Evolutionary conservation across 37 sponge, comb jelly and placozoan species (phyloP).

Genomic region (Axinella damicornis): DNA sequence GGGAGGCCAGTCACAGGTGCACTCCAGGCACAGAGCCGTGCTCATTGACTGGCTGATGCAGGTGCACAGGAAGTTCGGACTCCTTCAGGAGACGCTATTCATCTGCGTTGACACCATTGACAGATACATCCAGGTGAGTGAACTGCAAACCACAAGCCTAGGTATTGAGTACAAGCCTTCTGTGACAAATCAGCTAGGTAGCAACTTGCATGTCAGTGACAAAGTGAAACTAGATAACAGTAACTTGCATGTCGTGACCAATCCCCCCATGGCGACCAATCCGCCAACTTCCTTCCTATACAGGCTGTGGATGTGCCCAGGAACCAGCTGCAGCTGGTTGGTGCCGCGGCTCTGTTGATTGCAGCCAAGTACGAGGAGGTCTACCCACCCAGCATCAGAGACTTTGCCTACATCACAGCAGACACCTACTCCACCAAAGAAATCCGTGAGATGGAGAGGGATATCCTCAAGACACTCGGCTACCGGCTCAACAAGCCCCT

Average conservation of each 20-base stretch:
- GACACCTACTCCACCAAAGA: constrained; percentile 59
- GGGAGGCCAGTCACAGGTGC: constrained; percentile 3
- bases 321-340: constrained; percentile 74
- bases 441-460: constrained; percentile 53
- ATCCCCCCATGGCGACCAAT: too few species aligned
- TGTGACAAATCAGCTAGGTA: too few species aligned
- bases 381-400: constrained; percentile 57
- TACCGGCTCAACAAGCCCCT: constrained; percentile 65
- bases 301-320: constrained; percentile 26
- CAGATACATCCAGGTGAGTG: constrained; percentile 58
- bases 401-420: constrained; percentile 69
- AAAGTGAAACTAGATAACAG: too few species aligned
- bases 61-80: constrained; percentile 54
- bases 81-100: constrained; percentile 69
- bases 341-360: constrained; percentile 60
- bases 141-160: too few species aligned
- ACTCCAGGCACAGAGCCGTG: constrained; percentile 40
- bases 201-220: too few species aligned
- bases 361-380: constrained; percentile 86
- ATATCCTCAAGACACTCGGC: constrained; percentile 49
- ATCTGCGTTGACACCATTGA: constrained; percentile 65
- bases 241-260: too few species aligned
- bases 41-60: constrained; percentile 81
- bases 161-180: too few species aligned
- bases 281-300: too few species aligned